Conservation (phyloP, 2,888 invertebrate genomes). For the Eupithecia dodoneata region DNA sequence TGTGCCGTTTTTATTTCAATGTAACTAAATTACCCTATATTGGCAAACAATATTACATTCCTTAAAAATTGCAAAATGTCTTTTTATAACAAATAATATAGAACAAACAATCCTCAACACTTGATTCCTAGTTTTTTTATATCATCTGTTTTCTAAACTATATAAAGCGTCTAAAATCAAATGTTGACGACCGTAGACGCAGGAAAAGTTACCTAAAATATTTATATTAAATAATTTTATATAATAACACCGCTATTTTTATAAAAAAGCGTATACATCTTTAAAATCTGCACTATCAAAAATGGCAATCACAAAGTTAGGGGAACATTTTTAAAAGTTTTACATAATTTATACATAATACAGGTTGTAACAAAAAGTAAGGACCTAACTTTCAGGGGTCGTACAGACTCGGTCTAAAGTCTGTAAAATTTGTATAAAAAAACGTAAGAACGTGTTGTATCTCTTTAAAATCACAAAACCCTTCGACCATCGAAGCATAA, state of each 20-base stretch:
- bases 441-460: no score
- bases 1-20: slow-evolving; percentile 8
- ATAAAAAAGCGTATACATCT: slow-evolving; percentile 55
- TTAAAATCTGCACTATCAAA: slow-evolving; percentile 57
- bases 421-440: no score
- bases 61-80: slow-evolving; percentile 51
- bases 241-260: slow-evolving; percentile 44
- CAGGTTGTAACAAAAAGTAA: no score
- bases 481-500: no score
- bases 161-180: slow-evolving; percentile 35
- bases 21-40: slow-evolving; percentile 21
- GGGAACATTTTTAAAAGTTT: slow-evolving; percentile 44
- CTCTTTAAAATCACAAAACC: no score
- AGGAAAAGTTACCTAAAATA: slow-evolving; percentile 17
- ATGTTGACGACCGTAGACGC: slow-evolving; percentile 28
- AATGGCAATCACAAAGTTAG: slow-evolving; percentile 50
- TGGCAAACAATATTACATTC: slow-evolving; percentile 19
- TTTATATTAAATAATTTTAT: slow-evolving; percentile 27
- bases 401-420: no score
- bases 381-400: no score
- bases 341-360: slow-evolving; percentile 30
- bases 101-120: slow-evolving; percentile 52
- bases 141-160: slow-evolving; percentile 34
- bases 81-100: slow-evolving; percentile 49
- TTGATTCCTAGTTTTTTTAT: slow-evolving; percentile 26